Conservation (phyloP, 1,140 invertebrate species). For the Eurosta solidaginis region DNA sequence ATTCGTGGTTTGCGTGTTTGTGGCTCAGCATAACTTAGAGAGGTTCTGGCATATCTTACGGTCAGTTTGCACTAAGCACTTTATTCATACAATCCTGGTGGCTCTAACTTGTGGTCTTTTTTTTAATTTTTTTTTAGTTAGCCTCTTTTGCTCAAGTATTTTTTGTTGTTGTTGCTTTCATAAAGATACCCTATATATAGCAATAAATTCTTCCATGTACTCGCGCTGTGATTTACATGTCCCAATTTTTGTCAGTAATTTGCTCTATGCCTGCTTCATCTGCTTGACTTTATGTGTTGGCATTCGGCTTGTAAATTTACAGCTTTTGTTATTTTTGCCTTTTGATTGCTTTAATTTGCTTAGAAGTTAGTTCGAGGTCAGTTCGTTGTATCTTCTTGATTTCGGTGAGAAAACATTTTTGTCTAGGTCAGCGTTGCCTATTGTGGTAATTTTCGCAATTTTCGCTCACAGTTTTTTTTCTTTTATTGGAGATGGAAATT, state of each 20-base stretch:
- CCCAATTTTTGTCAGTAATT: slow-evolving; percentile 26
- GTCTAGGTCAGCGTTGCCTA: slow-evolving; percentile 3
- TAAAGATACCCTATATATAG: too few species aligned
- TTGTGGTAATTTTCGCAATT: slow-evolving; percentile 6
- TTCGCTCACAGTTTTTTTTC: neutral
- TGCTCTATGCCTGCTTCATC: neutral
- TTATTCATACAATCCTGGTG: neutral
- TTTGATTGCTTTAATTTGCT: slow-evolving; percentile 26
- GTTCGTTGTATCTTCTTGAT: neutral
- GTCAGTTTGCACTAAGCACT: too few species aligned
- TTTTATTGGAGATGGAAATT: neutral
- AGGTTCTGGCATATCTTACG: too few species aligned
- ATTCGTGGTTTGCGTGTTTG: slow-evolving; percentile 8
- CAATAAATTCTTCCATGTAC: neutral
- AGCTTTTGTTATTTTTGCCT: neutral
- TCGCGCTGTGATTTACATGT: slow-evolving; percentile 10
- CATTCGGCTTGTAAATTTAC: neutral
- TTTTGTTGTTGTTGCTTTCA: neutral
- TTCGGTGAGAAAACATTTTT: neutral
- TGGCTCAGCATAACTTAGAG: neutral
- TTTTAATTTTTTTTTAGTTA: neutral
- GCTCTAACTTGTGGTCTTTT: neutral
- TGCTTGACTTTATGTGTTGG: too few species aligned
- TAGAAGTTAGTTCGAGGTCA: slow-evolving; percentile 15
- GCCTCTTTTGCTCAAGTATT: neutral